A percentile compares a stretch with the other conserved stretches of the same genome.
phyloP scores from a whole-genome alignment of 2,797 vertebrate genomes.

The Sparidentex hasta region DNA sequence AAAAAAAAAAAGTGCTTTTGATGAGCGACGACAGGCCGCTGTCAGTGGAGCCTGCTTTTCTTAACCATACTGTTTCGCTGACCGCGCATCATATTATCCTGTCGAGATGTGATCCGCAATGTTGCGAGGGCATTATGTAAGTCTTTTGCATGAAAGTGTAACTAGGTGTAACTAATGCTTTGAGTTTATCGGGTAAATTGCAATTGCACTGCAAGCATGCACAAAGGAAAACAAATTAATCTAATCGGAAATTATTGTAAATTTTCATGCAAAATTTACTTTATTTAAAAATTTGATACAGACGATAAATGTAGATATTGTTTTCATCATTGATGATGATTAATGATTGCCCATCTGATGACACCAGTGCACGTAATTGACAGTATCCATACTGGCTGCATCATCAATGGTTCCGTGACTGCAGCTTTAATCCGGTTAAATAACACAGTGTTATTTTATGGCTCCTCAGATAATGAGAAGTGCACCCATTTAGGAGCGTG shows the following conservation, averaged over 20 bases:
- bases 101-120: neutral
- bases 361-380: neutral
- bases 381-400: neutral
- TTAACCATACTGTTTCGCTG: neutral
- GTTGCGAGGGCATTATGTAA: neutral
- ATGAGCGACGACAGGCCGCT: neutral
- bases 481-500: neutral
- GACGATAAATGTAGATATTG: too few relatives aligned
- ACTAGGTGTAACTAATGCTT: neutral
- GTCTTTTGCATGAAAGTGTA: neutral
- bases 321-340: neutral
- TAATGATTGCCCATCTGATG: neutral
- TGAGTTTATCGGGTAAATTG: neutral
- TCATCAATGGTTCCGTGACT: slow-evolving; percentile 1
- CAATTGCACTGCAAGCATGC: neutral
- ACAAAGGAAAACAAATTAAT: too few relatives aligned
- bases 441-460: slow-evolving; percentile 7
- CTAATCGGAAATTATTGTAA: too few relatives aligned
- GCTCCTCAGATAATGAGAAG: slow-evolving; percentile 31
- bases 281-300: too few relatives aligned
- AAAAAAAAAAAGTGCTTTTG: neutral
- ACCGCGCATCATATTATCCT: neutral
- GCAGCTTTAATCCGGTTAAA: slow-evolving; percentile 28
- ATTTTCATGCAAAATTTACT: too few relatives aligned
- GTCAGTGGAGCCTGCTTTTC: neutral